phyloP scores from a whole-genome alignment of 2,113 vertebrate genomes.

The Perca fluviatilis region DNA sequence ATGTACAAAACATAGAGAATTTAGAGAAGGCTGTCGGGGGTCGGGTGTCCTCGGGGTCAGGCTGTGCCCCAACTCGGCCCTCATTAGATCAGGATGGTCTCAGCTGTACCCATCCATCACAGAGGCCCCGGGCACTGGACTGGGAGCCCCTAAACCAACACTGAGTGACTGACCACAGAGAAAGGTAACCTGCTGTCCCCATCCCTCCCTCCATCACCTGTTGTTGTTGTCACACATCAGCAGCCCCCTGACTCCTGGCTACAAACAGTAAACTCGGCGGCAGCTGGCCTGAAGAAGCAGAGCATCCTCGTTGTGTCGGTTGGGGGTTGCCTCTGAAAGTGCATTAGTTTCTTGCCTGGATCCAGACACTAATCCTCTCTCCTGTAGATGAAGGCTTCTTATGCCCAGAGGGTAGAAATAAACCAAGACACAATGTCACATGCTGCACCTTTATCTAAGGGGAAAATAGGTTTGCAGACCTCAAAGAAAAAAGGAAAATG shows the following conservation, averaged over 20 bases:
- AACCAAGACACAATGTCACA: conserved; percentile 7
- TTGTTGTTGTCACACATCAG: conserved; percentile 64
- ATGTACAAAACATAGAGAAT: conserved; percentile 8
- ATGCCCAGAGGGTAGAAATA: conserved; percentile 24
- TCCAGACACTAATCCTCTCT: conserved; percentile 28
- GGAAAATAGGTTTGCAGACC: neutral
- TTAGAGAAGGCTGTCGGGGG: conserved; percentile 17
- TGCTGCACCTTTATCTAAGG: conserved; percentile 31
- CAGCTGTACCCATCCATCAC: conserved; percentile 72
- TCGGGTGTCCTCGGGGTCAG: conserved; percentile 33
- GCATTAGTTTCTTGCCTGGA: conserved; percentile 25
- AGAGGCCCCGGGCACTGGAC: conserved; percentile 21
- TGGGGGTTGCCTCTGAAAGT: conserved; percentile 18
- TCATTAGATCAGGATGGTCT: conserved; percentile 43
- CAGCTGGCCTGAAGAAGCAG: conserved; percentile 59
- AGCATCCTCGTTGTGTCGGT: conserved; percentile 18
- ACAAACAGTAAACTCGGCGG: conserved; percentile 22
- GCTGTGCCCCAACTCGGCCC: neutral
- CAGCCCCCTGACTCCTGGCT: conserved; percentile 20
- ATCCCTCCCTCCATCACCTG: conserved; percentile 63
- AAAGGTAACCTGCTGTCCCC: conserved; percentile 51
- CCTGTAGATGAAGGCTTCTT: conserved; percentile 41
- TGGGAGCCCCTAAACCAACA: conserved; percentile 49
- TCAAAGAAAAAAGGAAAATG: conserved; percentile 49
- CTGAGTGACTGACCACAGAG: conserved; percentile 18